A percentile compares a stretch with the other conserved stretches of the same genome.
phyloP scores from a whole-genome alignment of 2,797 vertebrate species.

The Siniperca undulata region DNA sequence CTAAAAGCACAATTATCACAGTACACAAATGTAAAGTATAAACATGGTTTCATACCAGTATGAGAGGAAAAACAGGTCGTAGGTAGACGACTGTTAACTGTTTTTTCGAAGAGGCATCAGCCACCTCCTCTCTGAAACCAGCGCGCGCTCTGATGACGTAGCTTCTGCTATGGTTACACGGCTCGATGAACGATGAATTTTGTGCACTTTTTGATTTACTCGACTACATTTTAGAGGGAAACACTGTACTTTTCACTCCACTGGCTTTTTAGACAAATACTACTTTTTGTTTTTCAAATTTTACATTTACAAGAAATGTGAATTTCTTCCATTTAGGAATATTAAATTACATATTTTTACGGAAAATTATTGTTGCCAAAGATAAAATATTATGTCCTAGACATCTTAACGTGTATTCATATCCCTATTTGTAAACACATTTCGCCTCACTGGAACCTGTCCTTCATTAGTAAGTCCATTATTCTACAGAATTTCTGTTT shows the following conservation, averaged over 20 bases:
- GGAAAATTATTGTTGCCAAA: neutral
- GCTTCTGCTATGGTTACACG: neutral
- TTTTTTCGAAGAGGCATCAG: slow-evolving; percentile 71
- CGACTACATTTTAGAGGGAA: neutral
- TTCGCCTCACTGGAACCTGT: neutral
- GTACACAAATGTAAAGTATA: accelerated
- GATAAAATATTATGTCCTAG: neutral
- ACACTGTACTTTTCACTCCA: neutral
- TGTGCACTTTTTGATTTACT: neutral
- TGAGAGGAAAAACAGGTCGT: slow-evolving; percentile 45
- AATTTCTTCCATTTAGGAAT: neutral
- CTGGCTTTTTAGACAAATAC: neutral
- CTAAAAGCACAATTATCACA: neutral
- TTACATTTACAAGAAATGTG: neutral
- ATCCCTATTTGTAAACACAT: neutral
- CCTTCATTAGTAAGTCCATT: neutral
- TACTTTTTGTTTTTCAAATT: no score
- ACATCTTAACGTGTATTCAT: neutral
- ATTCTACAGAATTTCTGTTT: neutral
- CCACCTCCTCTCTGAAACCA: slow-evolving; percentile 58
- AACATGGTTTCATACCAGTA: slow-evolving; percentile 63
- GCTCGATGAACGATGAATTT: neutral
- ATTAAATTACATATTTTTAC: neutral
- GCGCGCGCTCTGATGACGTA: slow-evolving; percentile 74
- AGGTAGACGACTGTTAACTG: slow-evolving; percentile 38